A percentile compares a stretch with the other conserved stretches of the same genome.
Evolutionary conservation across 2,888 invertebrate genomes (phyloP).

Genomic region (Micropterix aruncella): DNA sequence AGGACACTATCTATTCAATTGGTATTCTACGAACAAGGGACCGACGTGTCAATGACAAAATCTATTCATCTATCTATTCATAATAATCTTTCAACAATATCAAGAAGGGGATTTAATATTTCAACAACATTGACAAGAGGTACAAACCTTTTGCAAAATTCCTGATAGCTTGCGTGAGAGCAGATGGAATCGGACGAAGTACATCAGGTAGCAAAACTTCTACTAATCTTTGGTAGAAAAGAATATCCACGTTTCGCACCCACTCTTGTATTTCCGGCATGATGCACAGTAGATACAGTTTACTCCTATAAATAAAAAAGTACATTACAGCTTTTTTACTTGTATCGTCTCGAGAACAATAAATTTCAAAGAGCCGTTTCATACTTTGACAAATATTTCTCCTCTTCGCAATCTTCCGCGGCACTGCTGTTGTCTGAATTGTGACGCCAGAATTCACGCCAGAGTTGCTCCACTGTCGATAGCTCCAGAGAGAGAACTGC

Average conservation of each 20-base stretch:
- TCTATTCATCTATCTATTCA: no score
- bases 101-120: no score
- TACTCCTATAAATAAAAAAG: background rate
- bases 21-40: no score
- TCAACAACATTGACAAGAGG: no score
- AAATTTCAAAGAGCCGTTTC: no score
- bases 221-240: conserved; percentile 91
- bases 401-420: conserved; percentile 61
- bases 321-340: no score
- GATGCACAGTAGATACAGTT: background rate
- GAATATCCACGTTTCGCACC: conserved; percentile 73
- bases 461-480: conserved; percentile 76
- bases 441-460: conserved; percentile 88
- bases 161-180: conserved; percentile 83
- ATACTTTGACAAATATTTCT: conserved; percentile 63
- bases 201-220: conserved; percentile 96
- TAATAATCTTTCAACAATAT: background rate
- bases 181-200: conserved; percentile 84
- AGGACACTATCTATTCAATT: no score
- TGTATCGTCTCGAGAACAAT: no score
- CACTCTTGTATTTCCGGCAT: conserved; percentile 25
- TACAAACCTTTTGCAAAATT: conserved; percentile 69
- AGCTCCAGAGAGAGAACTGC: conserved; percentile 86
- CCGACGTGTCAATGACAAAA: no score
- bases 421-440: conserved; percentile 50